Evolutionary conservation across 2,888 invertebrate species (phyloP).

Genomic region (Rugalucina vietnamica): DNA sequence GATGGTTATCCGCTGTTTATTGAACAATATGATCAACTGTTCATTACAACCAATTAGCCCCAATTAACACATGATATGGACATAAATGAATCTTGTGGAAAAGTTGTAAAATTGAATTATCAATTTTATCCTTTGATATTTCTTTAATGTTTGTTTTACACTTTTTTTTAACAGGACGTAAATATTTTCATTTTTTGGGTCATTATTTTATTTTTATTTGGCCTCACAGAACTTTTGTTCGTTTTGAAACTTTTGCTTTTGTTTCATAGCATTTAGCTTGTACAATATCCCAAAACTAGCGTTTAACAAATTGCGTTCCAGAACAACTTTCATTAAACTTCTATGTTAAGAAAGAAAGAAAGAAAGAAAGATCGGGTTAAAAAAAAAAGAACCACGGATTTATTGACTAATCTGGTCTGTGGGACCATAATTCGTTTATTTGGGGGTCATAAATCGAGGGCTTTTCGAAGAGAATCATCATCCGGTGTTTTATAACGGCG

Average conservation of each 20-base stretch:
- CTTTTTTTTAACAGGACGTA: no score
- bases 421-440: not conserved
- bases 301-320: no score
- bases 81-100: not conserved
- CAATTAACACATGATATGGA: not conserved
- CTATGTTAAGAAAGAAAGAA: not conserved
- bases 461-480: not conserved
- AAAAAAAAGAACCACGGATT: not conserved
- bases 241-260: no score
- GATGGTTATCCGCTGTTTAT: not conserved
- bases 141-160: not conserved
- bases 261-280: no score
- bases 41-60: not conserved
- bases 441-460: not conserved
- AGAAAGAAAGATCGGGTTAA: not conserved
- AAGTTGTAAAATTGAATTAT: not conserved
- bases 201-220: no score
- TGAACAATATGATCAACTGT: not conserved
- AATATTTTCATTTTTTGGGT: no score
- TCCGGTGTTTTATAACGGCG: constrained; percentile 12
- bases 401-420: not conserved
- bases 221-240: no score
- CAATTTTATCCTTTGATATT: not conserved
- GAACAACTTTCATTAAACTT: no score
- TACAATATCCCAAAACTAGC: no score